phyloP scores from a whole-genome alignment of 2,888 invertebrate genomes.

The Philaethria dido region DNA sequence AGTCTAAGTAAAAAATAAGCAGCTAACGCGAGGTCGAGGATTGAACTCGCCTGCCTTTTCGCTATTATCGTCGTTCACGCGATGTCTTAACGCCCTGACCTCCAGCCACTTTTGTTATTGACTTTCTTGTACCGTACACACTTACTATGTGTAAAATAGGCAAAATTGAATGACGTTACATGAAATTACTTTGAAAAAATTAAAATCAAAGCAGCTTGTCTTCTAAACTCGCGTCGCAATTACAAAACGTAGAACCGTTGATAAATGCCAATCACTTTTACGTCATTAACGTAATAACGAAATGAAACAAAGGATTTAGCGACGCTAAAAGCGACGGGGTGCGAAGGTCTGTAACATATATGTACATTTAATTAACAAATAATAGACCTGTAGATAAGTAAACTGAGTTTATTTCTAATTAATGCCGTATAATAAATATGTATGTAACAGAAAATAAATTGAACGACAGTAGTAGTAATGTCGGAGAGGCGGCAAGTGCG shows the following conservation, averaged over 20 bases:
- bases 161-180: background rate
- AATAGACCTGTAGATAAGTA: constrained; percentile 14
- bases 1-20: constrained; percentile 33
- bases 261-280: constrained; percentile 25
- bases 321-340: background rate
- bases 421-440: constrained; percentile 39
- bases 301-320: constrained; percentile 31
- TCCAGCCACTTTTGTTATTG: constrained; percentile 65
- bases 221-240: constrained; percentile 9
- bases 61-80: constrained; percentile 66
- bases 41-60: constrained; percentile 63
- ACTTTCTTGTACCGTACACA: constrained; percentile 56
- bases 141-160: constrained; percentile 36
- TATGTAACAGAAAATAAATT: constrained; percentile 44
- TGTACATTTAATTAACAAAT: constrained; percentile 21
- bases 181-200: constrained; percentile 2
- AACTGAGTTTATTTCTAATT: constrained; percentile 37
- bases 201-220: background rate
- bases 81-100: constrained; percentile 70
- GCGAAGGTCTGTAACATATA: background rate
- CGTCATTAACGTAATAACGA: constrained; percentile 13
- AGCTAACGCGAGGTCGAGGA: constrained; percentile 54
- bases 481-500: constrained; percentile 60
- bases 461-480: constrained; percentile 41
- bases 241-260: constrained; percentile 19